Base-by-base conservation (phyloP, 1,140 invertebrate genomes). In the Wasmannia auropunctata region DNA sequence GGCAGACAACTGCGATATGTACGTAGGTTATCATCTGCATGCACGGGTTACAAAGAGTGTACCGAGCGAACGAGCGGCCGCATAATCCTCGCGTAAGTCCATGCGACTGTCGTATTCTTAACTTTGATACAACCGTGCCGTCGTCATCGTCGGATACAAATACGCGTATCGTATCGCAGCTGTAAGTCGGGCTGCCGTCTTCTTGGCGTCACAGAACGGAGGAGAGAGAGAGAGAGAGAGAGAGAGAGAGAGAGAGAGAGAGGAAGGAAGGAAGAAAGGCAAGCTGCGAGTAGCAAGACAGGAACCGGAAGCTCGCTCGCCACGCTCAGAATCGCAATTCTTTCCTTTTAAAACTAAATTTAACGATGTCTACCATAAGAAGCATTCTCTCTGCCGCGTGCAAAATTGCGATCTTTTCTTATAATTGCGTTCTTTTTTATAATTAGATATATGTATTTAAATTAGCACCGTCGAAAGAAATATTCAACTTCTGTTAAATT, bases 11-110 rank as follows among this genome's bases (percentile, higher is more conserved):
- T 83, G 79, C 14, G 79, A 83, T 83, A 83, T 58, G 60, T 87
- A 76, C 81, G 74, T 85, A 60, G 86, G 76, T 89, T 89, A 72
- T 81, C 56, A 72, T 81, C 62, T 70, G 88, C 85, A 90, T 90
- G 74, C 87, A 90, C 86, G 79, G 83, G 88, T 90, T 88, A 90
- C 77, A 81, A 69, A 80, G 85, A 81, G 31, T 58, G 31, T 76
- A 56, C 70, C 79, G 31, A 83, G 69, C 49, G 28, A 70, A 43
- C 62, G 70, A 76, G 79, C 25, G 28, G n/a, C 11, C 58, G 70
- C 80, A 51, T 81, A 80, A 80, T 85, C 74, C 75, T 14, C 86
- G 54, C 43, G 14, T 46, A 46, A 46, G 43, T 86, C 54, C 58
- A n/a, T 31, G 25, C 63, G 79, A 60, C 37, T 22, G 60, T 34